Evolutionary conservation across 2,888 invertebrate genomes (phyloP).

Genomic region (Celastrina argiolus): DNA sequence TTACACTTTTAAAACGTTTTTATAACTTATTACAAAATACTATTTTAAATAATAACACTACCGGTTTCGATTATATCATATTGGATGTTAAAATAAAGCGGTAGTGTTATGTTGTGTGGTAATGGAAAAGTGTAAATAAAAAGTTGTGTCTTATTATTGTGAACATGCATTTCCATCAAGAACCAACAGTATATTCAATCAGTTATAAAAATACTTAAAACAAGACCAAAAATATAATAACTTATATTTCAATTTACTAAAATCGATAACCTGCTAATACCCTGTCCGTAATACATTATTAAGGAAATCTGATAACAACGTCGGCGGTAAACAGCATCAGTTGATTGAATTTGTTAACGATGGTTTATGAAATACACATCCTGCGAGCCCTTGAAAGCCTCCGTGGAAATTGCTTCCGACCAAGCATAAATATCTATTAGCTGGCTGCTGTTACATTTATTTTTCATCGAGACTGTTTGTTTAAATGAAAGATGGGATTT

Average conservation of each 20-base stretch:
- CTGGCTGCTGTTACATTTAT: slow-evolving; percentile 62
- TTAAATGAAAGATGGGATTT: slow-evolving; percentile 53
- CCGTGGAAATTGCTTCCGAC: slow-evolving; percentile 64
- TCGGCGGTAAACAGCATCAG: slow-evolving; percentile 55
- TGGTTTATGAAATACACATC: slow-evolving; percentile 47
- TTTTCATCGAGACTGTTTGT: slow-evolving; percentile 60
- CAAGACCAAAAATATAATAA: background rate
- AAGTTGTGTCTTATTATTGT: too few species aligned
- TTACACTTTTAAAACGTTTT: too few species aligned
- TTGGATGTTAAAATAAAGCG: too few species aligned
- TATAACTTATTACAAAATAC: too few species aligned
- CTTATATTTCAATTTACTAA: background rate
- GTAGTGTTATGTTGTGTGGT: too few species aligned
- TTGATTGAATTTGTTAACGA: slow-evolving; percentile 60
- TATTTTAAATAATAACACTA: too few species aligned
- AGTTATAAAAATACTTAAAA: too few species aligned
- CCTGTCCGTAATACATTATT: slow-evolving; percentile 10
- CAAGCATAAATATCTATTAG: slow-evolving; percentile 76
- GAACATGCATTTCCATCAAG: too few species aligned
- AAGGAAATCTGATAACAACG: slow-evolving; percentile 42
- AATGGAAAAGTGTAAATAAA: too few species aligned
- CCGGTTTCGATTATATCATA: too few species aligned
- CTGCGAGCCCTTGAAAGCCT: slow-evolving; percentile 43
- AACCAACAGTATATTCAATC: too few species aligned
- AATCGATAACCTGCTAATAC: background rate